phyloP scores from a whole-genome alignment of 1,140 invertebrate genomes.

The Pseudobourletiella spinata region DNA sequence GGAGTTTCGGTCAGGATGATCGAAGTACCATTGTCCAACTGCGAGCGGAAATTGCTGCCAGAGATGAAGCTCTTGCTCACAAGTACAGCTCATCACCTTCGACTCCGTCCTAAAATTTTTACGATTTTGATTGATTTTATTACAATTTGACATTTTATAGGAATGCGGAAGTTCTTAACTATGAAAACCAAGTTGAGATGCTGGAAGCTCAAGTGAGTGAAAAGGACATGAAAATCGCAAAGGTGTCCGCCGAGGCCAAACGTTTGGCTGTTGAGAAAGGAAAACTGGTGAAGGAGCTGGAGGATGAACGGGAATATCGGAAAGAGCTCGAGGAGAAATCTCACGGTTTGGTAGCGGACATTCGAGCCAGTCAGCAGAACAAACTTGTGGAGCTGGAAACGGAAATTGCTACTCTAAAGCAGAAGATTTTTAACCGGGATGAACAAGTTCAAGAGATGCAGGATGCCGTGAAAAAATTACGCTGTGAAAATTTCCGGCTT shows the following conservation, averaged over 20 bases:
- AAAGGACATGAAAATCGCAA: constrained; percentile 49
- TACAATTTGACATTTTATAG: background rate
- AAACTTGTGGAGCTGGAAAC: constrained; percentile 6
- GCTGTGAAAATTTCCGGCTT: background rate
- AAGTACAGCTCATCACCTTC: background rate
- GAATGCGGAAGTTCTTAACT: background rate
- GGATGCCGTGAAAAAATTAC: background rate
- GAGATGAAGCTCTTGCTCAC: background rate
- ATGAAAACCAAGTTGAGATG: constrained; percentile 18
- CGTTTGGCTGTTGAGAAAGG: background rate
- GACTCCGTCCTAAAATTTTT: background rate
- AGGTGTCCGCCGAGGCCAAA: constrained; percentile 48
- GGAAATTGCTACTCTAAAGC: background rate
- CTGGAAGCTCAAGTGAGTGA: constrained; percentile 37
- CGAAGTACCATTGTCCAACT: background rate
- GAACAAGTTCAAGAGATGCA: constrained; percentile 5
- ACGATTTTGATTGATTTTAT: background rate
- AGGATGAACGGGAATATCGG: constrained; percentile 45
- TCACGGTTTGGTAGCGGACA: background rate
- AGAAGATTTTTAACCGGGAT: constrained; percentile 4
- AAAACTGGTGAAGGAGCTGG: background rate
- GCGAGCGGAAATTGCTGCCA: background rate
- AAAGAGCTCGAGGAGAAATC: background rate
- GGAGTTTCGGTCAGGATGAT: background rate
- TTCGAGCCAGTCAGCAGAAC: constrained; percentile 4